Evolutionary conservation across 1,140 invertebrate genomes (phyloP).

Genomic region (Eupristina koningsbergeri): DNA sequence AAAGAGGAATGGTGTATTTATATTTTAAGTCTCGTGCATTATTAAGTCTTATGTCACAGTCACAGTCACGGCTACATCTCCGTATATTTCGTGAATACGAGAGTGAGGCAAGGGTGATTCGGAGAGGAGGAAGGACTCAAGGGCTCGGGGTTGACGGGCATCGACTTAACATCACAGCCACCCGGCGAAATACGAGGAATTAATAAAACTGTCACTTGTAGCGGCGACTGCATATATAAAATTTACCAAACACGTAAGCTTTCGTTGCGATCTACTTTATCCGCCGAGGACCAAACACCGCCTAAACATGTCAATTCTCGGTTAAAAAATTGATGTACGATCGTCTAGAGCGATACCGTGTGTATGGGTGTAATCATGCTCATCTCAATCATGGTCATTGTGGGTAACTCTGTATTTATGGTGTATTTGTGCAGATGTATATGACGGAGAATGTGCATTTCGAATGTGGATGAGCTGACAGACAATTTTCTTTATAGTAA

Average conservation of each 20-base stretch:
- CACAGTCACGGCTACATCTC: conserved; percentile 18
- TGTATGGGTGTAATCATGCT: not conserved
- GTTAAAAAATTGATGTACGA: not conserved
- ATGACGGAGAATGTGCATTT: not conserved
- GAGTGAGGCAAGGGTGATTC: conserved; percentile 39
- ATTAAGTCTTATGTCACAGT: conserved; percentile 67
- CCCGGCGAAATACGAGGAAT: conserved; percentile 77
- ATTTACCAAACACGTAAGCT: not conserved
- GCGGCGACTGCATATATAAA: not conserved
- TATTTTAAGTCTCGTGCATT: conserved; percentile 52
- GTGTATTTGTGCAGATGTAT: not conserved
- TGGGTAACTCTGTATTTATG: not conserved
- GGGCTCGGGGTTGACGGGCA: conserved; percentile 58
- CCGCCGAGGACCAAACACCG: not conserved
- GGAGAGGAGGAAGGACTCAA: conserved; percentile 11
- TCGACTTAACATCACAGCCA: conserved; percentile 57
- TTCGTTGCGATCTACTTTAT: conserved; percentile 58
- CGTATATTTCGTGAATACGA: conserved; percentile 45
- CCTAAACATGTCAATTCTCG: conserved; percentile 70
- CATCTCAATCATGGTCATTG: not conserved
- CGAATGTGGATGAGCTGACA: not conserved
- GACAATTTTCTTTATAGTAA: conserved; percentile 1
- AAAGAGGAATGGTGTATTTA: not conserved
- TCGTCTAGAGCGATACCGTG: not conserved
- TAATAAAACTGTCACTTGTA: conserved; percentile 84